Conservation (phyloP, 2,888 invertebrate species). For the Plebejus anna region DNA sequence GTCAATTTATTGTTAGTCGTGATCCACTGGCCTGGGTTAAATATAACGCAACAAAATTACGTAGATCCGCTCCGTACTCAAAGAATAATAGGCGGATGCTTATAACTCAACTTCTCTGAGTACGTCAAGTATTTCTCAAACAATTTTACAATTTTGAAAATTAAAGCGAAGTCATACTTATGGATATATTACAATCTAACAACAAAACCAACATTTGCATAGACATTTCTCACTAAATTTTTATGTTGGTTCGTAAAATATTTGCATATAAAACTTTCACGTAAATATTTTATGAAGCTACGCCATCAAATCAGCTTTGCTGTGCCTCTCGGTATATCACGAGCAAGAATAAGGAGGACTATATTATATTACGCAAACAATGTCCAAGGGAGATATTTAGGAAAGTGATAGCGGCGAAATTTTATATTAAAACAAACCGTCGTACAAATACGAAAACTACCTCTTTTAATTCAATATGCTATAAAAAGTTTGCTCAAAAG, state of each 20-base stretch:
- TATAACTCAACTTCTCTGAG: no score
- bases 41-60: no score
- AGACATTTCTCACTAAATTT: not conserved
- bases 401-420: slow-evolving; percentile 19
- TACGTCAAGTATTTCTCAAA: no score
- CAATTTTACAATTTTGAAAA: no score
- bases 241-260: slow-evolving; percentile 4
- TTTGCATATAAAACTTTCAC: slow-evolving; percentile 14
- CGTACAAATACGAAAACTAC: not conserved
- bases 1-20: no score
- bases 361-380: slow-evolving; percentile 20
- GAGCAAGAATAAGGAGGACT: not conserved
- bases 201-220: slow-evolving; percentile 1
- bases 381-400: slow-evolving; percentile 24
- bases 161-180: not conserved
- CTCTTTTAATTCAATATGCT: no score
- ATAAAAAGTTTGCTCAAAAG: no score
- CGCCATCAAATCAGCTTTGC: slow-evolving; percentile 20
- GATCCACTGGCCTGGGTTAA: no score
- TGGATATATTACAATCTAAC: not conserved
- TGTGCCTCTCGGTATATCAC: slow-evolving; percentile 18
- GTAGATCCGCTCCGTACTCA: no score
- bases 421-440: slow-evolving; percentile 22
- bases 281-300: slow-evolving; percentile 22
- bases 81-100: no score